These are phyloP conservation scores for Patiria miniata DNA, from an alignment of 35 echinoderm and acorn worm genomes.

Conservation along the genomic window DNA sequence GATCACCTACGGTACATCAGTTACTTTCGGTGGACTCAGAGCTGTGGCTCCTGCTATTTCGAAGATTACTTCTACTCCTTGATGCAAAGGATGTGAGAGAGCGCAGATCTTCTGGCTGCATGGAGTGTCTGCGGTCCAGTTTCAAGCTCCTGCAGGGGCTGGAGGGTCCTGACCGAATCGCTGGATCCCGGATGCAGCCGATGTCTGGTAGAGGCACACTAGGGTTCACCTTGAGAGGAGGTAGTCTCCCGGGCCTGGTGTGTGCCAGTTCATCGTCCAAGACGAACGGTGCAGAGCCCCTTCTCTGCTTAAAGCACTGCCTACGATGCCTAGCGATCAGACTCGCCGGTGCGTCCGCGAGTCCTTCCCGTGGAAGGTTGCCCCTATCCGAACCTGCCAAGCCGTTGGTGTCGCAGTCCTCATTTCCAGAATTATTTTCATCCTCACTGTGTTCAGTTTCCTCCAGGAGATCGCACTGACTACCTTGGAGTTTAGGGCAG, in stretches of 20 bases:
- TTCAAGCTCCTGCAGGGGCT: background rate
- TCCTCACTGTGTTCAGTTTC: conserved; percentile 28
- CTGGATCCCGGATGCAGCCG: conserved; percentile 33
- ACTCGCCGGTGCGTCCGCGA: background rate
- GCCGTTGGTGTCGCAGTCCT: conserved; percentile 7
- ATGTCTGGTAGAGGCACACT: conserved; percentile 78
- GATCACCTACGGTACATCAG: background rate
- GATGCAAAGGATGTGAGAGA: background rate
- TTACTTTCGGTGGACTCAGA: background rate
- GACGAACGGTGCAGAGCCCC: conserved; percentile 68
- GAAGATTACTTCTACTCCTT: conserved; percentile 5
- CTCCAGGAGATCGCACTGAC: conserved; percentile 15
- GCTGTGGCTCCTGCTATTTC: background rate
- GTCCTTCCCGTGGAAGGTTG: background rate
- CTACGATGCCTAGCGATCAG: no score
- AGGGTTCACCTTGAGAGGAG: conserved; percentile 78
- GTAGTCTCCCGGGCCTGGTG: conserved; percentile 66
- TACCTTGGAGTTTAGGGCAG: conserved; percentile 45
- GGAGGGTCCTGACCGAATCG: background rate
- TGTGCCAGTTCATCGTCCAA: conserved; percentile 82
- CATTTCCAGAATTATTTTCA: background rate
- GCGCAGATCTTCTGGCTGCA: background rate
- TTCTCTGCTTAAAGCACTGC: conserved; percentile 18
- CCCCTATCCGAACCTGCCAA: background rate
- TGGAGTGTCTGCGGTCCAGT: conserved; percentile 10